These are phyloP conservation scores for Macheiramphus alcinus DNA, from an alignment of 2,113 vertebrate genomes.

Conservation along the genomic window DNA sequence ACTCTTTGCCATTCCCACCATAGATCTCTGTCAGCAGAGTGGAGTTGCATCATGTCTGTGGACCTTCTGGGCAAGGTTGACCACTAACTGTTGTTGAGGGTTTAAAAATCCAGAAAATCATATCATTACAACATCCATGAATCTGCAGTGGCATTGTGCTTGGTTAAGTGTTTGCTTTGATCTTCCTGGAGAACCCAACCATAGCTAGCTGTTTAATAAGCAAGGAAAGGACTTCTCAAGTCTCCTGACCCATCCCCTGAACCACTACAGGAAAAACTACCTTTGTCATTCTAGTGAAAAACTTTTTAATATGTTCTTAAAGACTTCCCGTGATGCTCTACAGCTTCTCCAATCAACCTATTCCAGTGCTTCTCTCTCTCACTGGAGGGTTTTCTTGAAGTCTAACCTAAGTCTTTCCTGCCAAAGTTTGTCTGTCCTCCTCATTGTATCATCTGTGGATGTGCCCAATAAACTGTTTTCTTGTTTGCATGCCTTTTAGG, in stretches of 20 bases:
- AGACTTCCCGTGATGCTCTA: background rate
- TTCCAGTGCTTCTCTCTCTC: background rate
- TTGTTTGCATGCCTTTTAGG: background rate
- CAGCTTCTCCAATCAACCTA: background rate
- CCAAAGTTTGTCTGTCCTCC: background rate
- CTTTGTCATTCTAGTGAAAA: background rate
- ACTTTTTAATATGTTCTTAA: background rate
- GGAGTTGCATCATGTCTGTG: background rate
- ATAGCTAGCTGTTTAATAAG: background rate
- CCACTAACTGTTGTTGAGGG: background rate
- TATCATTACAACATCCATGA: background rate
- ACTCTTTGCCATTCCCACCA: background rate
- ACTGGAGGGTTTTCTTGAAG: background rate
- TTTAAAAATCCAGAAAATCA: background rate
- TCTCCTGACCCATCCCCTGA: background rate
- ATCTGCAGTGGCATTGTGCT: background rate
- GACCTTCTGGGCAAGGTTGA: background rate
- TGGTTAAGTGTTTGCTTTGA: constrained; percentile 1
- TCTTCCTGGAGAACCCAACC: background rate
- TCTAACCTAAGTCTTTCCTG: background rate
- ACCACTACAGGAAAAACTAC: constrained; percentile 10
- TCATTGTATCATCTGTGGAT: background rate
- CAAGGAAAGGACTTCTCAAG: background rate
- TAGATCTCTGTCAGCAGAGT: background rate
- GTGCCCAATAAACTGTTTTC: background rate